Evolutionary conservation across 2,797 vertebrate species (phyloP).

Genomic region (Acanthopagrus latus): DNA sequence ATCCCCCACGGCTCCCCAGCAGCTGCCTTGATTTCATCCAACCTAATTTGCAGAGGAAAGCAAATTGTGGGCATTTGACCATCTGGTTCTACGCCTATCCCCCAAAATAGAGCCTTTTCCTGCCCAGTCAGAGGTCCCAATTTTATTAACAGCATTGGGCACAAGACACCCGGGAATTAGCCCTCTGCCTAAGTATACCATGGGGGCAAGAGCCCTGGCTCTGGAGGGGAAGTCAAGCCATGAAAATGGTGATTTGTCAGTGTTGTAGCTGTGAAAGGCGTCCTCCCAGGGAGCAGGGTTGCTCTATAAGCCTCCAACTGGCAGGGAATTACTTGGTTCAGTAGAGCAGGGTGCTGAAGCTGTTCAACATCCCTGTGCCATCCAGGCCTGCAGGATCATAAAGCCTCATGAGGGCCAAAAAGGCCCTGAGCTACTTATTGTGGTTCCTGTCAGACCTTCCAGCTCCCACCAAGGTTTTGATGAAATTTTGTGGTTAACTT

Average conservation of each 20-base stretch:
- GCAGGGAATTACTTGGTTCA: slow-evolving; percentile 81
- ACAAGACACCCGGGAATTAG: slow-evolving; percentile 78
- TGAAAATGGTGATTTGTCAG: slow-evolving; percentile 82
- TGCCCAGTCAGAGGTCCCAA: slow-evolving; percentile 79
- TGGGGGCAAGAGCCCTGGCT: slow-evolving; percentile 52
- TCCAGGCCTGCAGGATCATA: slow-evolving; percentile 54
- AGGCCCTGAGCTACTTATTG: slow-evolving; percentile 64
- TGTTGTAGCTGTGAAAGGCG: slow-evolving; percentile 74
- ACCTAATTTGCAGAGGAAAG: slow-evolving; percentile 78
- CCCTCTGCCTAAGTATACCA: slow-evolving; percentile 65
- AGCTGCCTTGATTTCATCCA: slow-evolving; percentile 77
- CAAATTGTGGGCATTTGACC: slow-evolving; percentile 83
- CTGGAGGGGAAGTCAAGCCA: slow-evolving; percentile 70
- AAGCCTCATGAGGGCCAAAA: slow-evolving; percentile 54
- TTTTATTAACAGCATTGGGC: slow-evolving; percentile 80
- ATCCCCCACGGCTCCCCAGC: slow-evolving; percentile 62
- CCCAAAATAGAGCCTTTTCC: slow-evolving; percentile 76
- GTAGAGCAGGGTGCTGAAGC: slow-evolving; percentile 72
- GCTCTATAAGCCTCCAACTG: slow-evolving; percentile 71
- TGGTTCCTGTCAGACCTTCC: slow-evolving; percentile 48
- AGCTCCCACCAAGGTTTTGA: slow-evolving; percentile 53
- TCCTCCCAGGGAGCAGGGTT: slow-evolving; percentile 67
- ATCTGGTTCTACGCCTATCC: slow-evolving; percentile 78
- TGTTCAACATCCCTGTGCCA: slow-evolving; percentile 68
- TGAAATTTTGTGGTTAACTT: slow-evolving; percentile 43